These are phyloP conservation scores for Lamprotornis superbus DNA, from an alignment of 2,113 vertebrate species.

Conservation along the genomic window DNA sequence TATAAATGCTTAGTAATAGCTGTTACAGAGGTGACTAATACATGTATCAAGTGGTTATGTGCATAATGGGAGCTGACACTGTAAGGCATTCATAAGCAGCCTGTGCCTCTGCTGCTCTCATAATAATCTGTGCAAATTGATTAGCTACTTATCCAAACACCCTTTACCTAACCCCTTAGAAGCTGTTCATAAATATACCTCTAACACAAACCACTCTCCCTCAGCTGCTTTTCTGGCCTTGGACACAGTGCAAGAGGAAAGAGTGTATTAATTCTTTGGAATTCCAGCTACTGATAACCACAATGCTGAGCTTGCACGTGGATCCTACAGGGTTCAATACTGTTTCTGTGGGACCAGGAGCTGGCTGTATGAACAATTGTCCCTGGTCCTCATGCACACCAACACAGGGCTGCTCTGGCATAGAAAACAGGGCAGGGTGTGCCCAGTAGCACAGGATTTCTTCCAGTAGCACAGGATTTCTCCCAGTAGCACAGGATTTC, in stretches of 20 bases:
- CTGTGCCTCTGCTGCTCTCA: not conserved
- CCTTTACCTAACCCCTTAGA: not conserved
- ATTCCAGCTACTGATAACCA: not conserved
- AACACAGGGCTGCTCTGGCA: not conserved
- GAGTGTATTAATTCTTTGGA: not conserved
- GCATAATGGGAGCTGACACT: not conserved
- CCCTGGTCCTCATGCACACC: not conserved
- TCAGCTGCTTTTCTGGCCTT: conserved; percentile 17
- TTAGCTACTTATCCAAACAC: conserved; percentile 5
- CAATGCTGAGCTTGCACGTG: not conserved
- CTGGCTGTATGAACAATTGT: not conserved
- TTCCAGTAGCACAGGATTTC: not conserved
- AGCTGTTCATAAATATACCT: not conserved
- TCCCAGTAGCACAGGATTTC: too few species aligned
- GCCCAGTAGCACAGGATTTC: not conserved
- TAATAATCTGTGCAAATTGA: conserved; percentile 8
- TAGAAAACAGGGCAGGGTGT: not conserved
- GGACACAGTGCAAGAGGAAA: not conserved
- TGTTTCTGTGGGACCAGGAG: not conserved
- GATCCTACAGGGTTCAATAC: not conserved
- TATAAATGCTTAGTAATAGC: not conserved
- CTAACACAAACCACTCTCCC: not conserved
- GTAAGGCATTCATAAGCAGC: not conserved
- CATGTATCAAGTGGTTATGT: not conserved
- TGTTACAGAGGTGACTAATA: not conserved